Evolutionary conservation across 1,140 invertebrate species (phyloP).

Genomic region (Leptoteleia sp.): DNA sequence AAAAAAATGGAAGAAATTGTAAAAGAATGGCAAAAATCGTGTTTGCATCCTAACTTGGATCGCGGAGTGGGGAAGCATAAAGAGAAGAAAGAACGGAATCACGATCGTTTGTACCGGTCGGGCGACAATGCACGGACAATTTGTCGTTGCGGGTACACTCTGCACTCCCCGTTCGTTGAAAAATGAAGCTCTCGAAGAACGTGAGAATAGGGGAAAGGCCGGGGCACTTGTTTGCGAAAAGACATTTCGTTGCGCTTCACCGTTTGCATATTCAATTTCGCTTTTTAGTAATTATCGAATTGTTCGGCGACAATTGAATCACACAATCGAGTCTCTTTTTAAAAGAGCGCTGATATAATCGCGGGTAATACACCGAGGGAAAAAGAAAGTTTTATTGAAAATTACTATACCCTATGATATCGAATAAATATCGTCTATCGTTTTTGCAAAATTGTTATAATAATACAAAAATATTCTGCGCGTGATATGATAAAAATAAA

Average conservation of each 20-base stretch:
- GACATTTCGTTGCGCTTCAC: slow-evolving; percentile 41
- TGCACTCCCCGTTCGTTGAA: slow-evolving; percentile 56
- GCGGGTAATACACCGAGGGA: no score
- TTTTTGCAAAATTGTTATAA: no score
- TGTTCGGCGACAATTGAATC: no score
- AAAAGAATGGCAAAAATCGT: slow-evolving; percentile 63
- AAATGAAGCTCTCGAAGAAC: slow-evolving; percentile 64
- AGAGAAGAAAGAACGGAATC: slow-evolving; percentile 61
- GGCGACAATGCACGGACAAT: slow-evolving; percentile 72
- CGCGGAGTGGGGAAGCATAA: slow-evolving; percentile 48
- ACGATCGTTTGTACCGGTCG: slow-evolving; percentile 68
- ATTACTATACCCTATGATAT: no score
- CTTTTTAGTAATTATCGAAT: no score
- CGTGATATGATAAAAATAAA: no score
- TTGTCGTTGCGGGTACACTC: slow-evolving; percentile 64
- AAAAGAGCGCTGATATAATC: no score
- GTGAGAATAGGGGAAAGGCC: slow-evolving; percentile 65
- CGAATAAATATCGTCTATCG: no score
- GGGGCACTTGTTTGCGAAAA: slow-evolving; percentile 38
- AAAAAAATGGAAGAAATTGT: slow-evolving; percentile 58
- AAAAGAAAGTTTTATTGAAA: no score
- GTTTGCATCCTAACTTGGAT: slow-evolving; percentile 58
- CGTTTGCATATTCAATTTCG: no score
- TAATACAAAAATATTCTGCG: no score
- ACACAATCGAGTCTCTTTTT: no score